These are phyloP conservation scores for Malacoraja senta DNA, from an alignment of 2,797 vertebrate genomes.

Conservation along the genomic window DNA sequence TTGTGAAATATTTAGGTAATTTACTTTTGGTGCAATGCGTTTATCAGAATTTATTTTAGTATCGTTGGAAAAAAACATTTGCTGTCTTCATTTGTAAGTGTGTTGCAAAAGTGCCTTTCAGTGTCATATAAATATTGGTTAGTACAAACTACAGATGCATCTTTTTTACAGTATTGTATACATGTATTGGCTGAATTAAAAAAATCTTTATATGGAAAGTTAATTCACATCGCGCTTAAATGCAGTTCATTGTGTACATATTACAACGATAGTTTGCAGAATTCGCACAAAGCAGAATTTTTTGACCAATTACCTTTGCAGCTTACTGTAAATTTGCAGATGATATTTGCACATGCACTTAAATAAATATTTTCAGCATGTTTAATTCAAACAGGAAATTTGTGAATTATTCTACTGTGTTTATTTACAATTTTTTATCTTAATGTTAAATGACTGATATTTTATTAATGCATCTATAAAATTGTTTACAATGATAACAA, in stretches of 20 bases:
- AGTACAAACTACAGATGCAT: constrained; percentile 7
- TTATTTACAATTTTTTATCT: neutral
- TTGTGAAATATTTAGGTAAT: constrained; percentile 86
- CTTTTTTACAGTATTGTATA: constrained; percentile 34
- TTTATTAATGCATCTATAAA: neutral
- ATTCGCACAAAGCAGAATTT: constrained; percentile 22
- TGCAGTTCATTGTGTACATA: constrained; percentile 31
- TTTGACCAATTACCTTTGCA: constrained; percentile 37
- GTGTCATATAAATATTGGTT: constrained; percentile 65
- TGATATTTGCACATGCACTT: constrained; percentile 38
- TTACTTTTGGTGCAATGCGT: constrained; percentile 81
- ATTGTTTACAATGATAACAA: neutral
- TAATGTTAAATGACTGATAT: neutral
- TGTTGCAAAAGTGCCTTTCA: constrained; percentile 54
- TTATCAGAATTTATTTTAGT: constrained; percentile 82
- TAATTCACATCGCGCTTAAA: constrained; percentile 21
- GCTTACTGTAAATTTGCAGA: constrained; percentile 35
- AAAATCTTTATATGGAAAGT: constrained; percentile 31
- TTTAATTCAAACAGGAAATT: neutral
- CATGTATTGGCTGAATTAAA: constrained; percentile 32
- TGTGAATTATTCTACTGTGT: neutral
- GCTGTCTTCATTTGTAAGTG: constrained; percentile 41
- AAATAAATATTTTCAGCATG: constrained; percentile 38
- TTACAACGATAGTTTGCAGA: constrained; percentile 33
- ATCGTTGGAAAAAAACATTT: constrained; percentile 74